These are phyloP conservation scores for Petrolisthes cinctipes DNA, from an alignment of 2,888 invertebrate species.

Conservation along the genomic window DNA sequence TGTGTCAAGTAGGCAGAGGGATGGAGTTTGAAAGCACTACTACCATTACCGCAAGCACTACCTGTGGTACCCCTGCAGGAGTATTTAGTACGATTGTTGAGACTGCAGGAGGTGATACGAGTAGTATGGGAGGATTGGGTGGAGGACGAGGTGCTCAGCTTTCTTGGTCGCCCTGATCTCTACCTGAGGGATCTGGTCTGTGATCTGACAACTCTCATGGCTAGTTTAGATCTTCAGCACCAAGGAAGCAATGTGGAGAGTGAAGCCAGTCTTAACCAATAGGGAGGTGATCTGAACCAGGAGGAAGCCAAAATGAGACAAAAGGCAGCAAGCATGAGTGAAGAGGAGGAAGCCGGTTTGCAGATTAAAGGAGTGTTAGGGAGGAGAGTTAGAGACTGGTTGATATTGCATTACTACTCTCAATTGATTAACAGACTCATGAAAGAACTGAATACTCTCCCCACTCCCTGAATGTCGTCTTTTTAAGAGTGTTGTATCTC, in stretches of 20 bases:
- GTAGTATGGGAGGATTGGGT: not conserved
- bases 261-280: not conserved
- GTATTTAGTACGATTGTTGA: not conserved
- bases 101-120: not conserved
- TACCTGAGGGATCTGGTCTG: not conserved
- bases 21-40: not conserved
- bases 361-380: not conserved
- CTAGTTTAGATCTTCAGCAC: not conserved
- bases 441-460: not conserved
- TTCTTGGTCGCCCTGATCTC: not conserved
- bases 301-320: not conserved
- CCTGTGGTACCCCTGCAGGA: not conserved
- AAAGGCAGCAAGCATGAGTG: not conserved
- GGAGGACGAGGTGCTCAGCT: not conserved
- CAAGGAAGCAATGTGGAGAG: not conserved
- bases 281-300: not conserved
- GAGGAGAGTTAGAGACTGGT: not conserved
- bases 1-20: not conserved
- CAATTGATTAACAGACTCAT: not conserved
- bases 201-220: not conserved
- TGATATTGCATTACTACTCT: not conserved
- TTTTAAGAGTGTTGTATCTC: not conserved
- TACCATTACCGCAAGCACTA: not conserved
- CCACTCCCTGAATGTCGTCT: not conserved
- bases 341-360: not conserved